Evolutionary conservation across 2,888 invertebrate species (phyloP).

Genomic region (Spilosoma lubricipeda): DNA sequence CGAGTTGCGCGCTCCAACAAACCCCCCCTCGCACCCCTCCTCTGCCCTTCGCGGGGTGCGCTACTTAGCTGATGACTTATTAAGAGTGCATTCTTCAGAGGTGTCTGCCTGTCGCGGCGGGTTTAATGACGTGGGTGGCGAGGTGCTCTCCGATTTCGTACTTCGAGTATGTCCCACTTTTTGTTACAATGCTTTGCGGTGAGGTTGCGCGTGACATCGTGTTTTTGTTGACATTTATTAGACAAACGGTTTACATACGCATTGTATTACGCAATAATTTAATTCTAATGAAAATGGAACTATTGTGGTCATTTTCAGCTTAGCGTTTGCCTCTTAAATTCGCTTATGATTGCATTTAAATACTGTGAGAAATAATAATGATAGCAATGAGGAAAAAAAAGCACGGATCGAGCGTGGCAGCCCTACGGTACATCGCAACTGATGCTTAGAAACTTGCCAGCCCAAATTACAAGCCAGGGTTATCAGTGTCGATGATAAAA

Average conservation of each 20-base stretch:
- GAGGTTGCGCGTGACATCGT: constrained; percentile 29
- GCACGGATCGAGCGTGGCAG: background rate
- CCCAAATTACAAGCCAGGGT: constrained; percentile 51
- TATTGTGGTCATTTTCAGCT: background rate
- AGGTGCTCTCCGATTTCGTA: constrained; percentile 64
- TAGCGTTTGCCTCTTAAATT: background rate
- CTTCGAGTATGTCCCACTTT: constrained; percentile 77
- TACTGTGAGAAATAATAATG: background rate
- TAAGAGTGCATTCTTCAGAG: constrained; percentile 85
- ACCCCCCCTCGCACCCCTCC: constrained; percentile 23
- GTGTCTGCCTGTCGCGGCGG: constrained; percentile 82
- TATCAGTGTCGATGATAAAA: constrained; percentile 58
- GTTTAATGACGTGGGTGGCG: constrained; percentile 82
- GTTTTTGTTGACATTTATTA: constrained; percentile 4
- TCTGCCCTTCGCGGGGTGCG: constrained; percentile 49
- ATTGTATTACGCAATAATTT: background rate
- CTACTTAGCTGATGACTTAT: constrained; percentile 87
- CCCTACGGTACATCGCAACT: constrained; percentile 24
- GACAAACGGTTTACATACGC: constrained; percentile 5
- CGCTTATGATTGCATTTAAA: background rate
- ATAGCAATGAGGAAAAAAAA: background rate
- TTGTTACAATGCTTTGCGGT: constrained; percentile 57
- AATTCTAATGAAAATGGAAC: background rate
- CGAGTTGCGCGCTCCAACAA: constrained; percentile 3
- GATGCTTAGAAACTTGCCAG: constrained; percentile 44